A percentile compares a stretch with the other conserved stretches of the same genome.
Conservation (phyloP, 2,797 vertebrate genomes). For the Acanthis flammea region DNA sequence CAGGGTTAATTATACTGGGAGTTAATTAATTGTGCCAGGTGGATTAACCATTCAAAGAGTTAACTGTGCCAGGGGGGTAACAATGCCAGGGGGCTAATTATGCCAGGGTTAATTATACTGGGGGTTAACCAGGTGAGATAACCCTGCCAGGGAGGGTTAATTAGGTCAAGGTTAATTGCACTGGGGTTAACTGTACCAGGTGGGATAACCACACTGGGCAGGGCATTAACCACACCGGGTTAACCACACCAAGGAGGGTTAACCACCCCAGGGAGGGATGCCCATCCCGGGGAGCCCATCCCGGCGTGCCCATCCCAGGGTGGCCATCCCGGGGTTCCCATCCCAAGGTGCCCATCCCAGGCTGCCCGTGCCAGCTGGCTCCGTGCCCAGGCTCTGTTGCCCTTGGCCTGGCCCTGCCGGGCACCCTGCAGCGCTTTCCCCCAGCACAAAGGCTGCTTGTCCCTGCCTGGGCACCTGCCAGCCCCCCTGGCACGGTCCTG, state of each 20-base stretch:
- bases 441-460: conserved; percentile 25
- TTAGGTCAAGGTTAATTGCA: background rate
- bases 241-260: background rate
- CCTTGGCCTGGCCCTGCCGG: background rate
- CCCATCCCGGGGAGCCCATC: too few species aligned
- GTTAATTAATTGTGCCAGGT: background rate
- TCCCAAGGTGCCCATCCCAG: too few species aligned
- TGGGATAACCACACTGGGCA: background rate
- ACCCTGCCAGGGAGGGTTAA: background rate
- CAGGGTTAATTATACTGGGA: background rate
- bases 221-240: background rate
- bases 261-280: background rate
- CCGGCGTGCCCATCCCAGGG: too few species aligned
- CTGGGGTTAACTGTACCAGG: background rate
- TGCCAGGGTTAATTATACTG: background rate
- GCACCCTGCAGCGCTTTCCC: background rate
- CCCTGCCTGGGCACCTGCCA: background rate
- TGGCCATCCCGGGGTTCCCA: too few species aligned
- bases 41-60: too few species aligned
- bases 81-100: background rate
- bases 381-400: background rate
- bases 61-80: background rate
- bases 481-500: background rate
- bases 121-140: background rate
- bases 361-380: background rate